Conservation (phyloP, 2,113 vertebrate genomes). For the Neotoma lepida region DNA sequence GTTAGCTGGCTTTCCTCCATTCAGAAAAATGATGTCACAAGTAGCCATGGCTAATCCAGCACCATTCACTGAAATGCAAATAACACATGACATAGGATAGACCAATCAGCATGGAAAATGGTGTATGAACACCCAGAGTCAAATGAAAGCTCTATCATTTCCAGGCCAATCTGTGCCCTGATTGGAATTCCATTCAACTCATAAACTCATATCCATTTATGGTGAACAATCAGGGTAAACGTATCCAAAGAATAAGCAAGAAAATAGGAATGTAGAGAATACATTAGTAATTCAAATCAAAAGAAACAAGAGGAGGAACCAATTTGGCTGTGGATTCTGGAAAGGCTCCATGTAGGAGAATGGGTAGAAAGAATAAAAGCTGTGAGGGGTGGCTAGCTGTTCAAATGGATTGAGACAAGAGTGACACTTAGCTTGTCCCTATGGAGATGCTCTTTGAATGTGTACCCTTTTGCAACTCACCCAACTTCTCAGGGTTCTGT, state of each 20-base stretch:
- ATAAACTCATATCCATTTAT: neutral
- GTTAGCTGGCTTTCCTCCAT: constrained; percentile 97
- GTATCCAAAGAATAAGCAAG: neutral
- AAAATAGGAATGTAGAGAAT: neutral
- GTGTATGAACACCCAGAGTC: neutral
- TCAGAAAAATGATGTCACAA: constrained; percentile 97
- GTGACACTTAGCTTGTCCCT: neutral
- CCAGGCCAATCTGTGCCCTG: neutral
- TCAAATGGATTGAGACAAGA: neutral
- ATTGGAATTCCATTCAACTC: neutral
- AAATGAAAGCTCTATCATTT: neutral
- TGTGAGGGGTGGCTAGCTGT: neutral
- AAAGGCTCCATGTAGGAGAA: neutral
- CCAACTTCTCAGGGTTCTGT: neutral
- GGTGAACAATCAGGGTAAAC: neutral
- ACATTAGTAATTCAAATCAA: neutral
- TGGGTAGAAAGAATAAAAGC: neutral
- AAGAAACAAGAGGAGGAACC: neutral
- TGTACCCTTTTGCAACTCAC: neutral
- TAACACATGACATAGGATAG: neutral
- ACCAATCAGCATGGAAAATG: constrained; percentile 48
- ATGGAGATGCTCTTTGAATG: neutral
- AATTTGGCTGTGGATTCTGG: neutral
- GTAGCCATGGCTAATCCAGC: constrained; percentile 99
- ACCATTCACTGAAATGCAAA: constrained; percentile 93